These are phyloP conservation scores for Turritopsis rubra DNA, from an alignment of 30 jellyfish, hydroid and myxozoan species.

Conservation along the genomic window DNA sequence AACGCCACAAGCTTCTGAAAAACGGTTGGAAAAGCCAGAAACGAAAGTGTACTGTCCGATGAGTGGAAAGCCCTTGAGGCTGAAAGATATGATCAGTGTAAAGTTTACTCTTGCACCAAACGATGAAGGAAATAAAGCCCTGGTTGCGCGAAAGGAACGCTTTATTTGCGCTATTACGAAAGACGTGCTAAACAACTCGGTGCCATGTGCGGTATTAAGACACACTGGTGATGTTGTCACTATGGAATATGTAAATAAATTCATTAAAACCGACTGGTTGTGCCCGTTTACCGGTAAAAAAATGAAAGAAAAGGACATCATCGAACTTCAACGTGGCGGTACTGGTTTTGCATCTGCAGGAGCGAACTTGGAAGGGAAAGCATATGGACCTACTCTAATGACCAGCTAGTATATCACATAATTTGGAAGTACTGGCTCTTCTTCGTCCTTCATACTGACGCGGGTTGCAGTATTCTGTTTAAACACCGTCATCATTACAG, in stretches of 20 bases:
- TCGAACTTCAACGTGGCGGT: constrained; percentile 75
- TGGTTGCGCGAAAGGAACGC: constrained; percentile 45
- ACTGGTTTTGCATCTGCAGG: constrained; percentile 74
- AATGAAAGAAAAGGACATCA: constrained; percentile 63
- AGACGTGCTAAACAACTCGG: constrained; percentile 69
- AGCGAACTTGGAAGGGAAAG: constrained; percentile 41
- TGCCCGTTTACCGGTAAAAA: constrained; percentile 81
- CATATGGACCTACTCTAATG: constrained; percentile 68
- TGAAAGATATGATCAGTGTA: constrained; percentile 66
- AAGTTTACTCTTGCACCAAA: constrained; percentile 61
- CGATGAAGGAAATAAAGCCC: constrained; percentile 40
- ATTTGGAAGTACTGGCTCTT: too few relatives aligned
- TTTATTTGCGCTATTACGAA: constrained; percentile 81
- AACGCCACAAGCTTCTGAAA: constrained; percentile 76
- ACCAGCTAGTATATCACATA: neutral
- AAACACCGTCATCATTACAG: too few relatives aligned
- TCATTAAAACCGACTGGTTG: constrained; percentile 68
- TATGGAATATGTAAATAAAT: constrained; percentile 81
- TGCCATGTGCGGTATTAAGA: constrained; percentile 82
- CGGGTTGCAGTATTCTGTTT: too few relatives aligned
- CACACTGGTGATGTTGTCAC: constrained; percentile 88
- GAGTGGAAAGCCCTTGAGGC: constrained; percentile 61
- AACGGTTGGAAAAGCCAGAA: constrained; percentile 62
- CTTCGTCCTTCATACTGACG: too few relatives aligned
- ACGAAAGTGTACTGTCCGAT: constrained; percentile 75